These are phyloP conservation scores for Zingel zingel DNA, from an alignment of 2,113 vertebrate species.

Conservation along the genomic window DNA sequence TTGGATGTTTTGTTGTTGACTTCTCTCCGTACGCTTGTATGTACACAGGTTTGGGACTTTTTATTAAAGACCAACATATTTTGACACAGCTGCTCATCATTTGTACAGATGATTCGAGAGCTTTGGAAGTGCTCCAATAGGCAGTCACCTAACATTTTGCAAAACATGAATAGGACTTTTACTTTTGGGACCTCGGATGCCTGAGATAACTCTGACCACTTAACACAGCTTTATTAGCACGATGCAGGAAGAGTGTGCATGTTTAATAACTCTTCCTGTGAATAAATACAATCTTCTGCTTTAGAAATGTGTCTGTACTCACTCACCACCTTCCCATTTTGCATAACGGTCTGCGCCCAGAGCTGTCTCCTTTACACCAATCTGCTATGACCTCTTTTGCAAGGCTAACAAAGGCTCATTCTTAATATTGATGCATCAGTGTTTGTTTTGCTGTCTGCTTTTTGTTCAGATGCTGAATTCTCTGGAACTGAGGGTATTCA, in stretches of 20 bases:
- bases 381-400: conserved; percentile 30
- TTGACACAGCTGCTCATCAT: background rate
- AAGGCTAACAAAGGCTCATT: conserved; percentile 38
- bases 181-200: background rate
- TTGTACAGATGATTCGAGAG: background rate
- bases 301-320: conserved; percentile 16
- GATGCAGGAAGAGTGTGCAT: background rate
- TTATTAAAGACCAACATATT: background rate
- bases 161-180: background rate
- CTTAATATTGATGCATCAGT: conserved; percentile 46
- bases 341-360: conserved; percentile 21
- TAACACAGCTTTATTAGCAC: background rate
- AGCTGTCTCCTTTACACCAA: conserved; percentile 21
- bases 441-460: conserved; percentile 54
- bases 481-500: conserved; percentile 48
- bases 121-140: background rate
- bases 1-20: background rate
- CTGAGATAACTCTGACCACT: too few species aligned
- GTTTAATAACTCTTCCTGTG: conserved; percentile 35
- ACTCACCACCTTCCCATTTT: conserved; percentile 32
- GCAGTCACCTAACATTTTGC: background rate
- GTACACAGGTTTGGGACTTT: background rate
- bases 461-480: conserved; percentile 43
- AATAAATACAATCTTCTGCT: conserved; percentile 13
- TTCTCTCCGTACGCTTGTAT: background rate